phyloP scores from a whole-genome alignment of 1,140 invertebrate species.

The Pygmarrhopalites habei region DNA sequence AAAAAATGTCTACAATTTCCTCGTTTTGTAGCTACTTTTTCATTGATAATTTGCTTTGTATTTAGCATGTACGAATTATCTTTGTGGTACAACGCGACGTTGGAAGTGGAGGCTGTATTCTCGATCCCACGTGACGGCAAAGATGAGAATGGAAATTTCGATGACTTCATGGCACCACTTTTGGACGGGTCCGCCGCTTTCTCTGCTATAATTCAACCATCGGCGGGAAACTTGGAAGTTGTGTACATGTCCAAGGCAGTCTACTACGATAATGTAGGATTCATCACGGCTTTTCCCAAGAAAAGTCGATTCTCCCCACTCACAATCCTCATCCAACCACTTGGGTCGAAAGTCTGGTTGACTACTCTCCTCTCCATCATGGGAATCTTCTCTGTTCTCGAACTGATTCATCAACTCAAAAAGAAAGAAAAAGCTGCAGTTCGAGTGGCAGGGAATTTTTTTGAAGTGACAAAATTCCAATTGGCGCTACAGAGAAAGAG shows the following conservation, averaged over 20 bases:
- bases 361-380: neutral
- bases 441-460: no score
- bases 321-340: neutral
- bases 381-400: neutral
- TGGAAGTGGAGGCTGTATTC: neutral
- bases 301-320: neutral
- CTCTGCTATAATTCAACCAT: neutral
- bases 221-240: neutral
- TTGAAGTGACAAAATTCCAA: no score
- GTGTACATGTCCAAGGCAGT: neutral
- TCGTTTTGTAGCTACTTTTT: no score
- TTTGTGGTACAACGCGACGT: neutral
- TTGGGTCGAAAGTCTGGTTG: neutral
- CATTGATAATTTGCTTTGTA: no score
- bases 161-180: neutral
- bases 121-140: neutral
- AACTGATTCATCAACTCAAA: neutral
- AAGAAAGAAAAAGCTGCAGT: no score
- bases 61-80: conserved; percentile 9
- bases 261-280: neutral
- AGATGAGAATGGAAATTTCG: conserved; percentile 1
- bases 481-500: no score
- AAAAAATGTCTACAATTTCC: no score
- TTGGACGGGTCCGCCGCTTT: neutral
- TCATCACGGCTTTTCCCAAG: conserved; percentile 1